Base-by-base conservation (phyloP, 2,113 vertebrate species). In the Rhadina sibilatrix region DNA sequence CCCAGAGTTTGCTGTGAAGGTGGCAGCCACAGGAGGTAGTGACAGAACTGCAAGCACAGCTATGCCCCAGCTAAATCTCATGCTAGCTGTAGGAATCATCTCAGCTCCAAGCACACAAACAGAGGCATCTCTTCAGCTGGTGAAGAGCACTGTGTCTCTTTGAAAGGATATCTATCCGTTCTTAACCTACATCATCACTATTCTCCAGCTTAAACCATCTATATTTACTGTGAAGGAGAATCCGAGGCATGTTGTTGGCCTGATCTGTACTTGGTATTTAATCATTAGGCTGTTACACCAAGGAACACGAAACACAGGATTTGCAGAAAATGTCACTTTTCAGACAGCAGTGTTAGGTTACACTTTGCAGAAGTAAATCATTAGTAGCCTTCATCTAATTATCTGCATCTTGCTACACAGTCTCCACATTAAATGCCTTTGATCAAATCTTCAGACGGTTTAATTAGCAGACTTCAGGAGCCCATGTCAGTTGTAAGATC, bases 341-440 rank as follows among this genome's bases (percentile, higher is more conserved):
- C 63, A 93, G 76, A 40, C 25, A 84, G 60, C 4, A 2, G 18
- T 65, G 60, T n/a, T 64, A 78, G 49, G 46, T 92, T 92, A 86
- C 57, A 15, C 40, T 92, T 88, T 72, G 77, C 93, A 93, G 76
- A 90, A 71, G 71, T 88, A 61, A 83, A 90, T 92, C 38, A 42
- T 90, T 90, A 96, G 44, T 90, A 89, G 88, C n/a, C 53, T 90
- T 96, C 72, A 93, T 89, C 77, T 82, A 90, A 96, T 97, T 96
- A 94, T 46, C 57, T 82, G 12, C 65, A 87, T 89, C 72, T 96
- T 93, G 44, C 69, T 93, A 87, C 70, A 61, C 79, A 96, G 81
- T 49, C 68, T 89, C 71, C 68, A 75, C 21, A 77, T 92, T 90
- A 93, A 90, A 87, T 78, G 61, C n/a, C 68, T 95, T 93, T 95